These are phyloP conservation scores for Syrista parreyssii DNA, from an alignment of 2,888 invertebrate genomes.

Conservation along the genomic window DNA sequence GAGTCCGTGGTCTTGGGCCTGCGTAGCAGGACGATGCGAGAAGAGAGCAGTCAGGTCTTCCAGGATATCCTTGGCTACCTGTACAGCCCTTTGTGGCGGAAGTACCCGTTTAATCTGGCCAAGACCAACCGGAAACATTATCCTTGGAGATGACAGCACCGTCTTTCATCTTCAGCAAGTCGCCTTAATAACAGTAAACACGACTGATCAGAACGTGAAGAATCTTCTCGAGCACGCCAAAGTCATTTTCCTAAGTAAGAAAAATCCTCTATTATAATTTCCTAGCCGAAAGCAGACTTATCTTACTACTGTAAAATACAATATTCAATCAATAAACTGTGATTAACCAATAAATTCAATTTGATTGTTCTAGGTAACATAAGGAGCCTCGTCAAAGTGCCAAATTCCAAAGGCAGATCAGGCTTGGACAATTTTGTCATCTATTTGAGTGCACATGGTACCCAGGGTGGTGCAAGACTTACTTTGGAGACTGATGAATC, in stretches of 20 bases:
- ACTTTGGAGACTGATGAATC: conserved; percentile 80
- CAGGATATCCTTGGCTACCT: conserved; percentile 78
- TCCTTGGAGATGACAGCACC: conserved; percentile 74
- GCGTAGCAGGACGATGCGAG: conserved; percentile 77
- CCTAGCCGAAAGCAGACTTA: too few relatives aligned
- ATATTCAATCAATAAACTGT: too few relatives aligned
- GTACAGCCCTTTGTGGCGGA: conserved; percentile 81
- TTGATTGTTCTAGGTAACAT: conserved; percentile 46
- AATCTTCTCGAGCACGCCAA: conserved; percentile 60
- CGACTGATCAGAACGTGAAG: conserved; percentile 52
- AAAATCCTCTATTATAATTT: too few relatives aligned
- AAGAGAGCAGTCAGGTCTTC: conserved; percentile 74
- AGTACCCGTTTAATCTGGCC: conserved; percentile 80
- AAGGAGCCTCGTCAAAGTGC: conserved; percentile 50
- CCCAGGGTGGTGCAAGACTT: conserved; percentile 70
- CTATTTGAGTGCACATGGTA: conserved; percentile 54
- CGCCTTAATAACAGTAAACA: conserved; percentile 56
- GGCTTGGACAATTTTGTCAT: conserved; percentile 54
- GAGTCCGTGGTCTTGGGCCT: conserved; percentile 81
- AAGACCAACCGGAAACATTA: conserved; percentile 79
- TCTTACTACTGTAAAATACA: too few relatives aligned
- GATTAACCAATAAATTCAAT: too few relatives aligned
- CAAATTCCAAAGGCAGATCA: conserved; percentile 52
- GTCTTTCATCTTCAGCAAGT: conserved; percentile 71
- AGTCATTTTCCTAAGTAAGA: conserved; percentile 59